Evolutionary conservation across 2,797 vertebrate species (phyloP), one percentile per base, ranked within the genome.

Genomic region (Columba guinea): DNA sequence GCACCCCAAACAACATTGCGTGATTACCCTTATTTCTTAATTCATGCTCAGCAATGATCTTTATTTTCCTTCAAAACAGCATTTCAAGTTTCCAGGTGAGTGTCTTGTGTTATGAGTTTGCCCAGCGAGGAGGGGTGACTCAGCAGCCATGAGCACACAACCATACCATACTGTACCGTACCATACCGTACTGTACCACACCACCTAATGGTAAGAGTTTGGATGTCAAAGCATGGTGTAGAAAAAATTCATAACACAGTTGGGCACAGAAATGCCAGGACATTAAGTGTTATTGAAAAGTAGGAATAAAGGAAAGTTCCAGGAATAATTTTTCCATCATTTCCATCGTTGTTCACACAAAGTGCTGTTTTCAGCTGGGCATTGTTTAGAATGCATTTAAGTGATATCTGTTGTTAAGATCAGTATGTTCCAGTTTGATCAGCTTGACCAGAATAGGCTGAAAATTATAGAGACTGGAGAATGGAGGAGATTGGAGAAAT

Each of bases 81-180:
- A 27, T 64, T 65, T 60, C 20, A 39, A 5, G 34, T 63, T 82
- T 75, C 41, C 13, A 56, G 23, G 30, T 18, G 20, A 75, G n/a
- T 4, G 10, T 35, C 49, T n/a, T 62, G 32, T 20, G 4, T 37
- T 1, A 0, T 55, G 62, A 78, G 32, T 73, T 82, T 63, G 30
- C 53, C 26, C n/a, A 41, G 10, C 0, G 0, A 65, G 44, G 0
- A 65, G 37, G 7, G 34, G 13, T 37, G 44, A 37, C 48, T 76
- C 35, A 77, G 70, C 48, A 85, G 52, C 48, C 58, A 53, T 41
- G 67, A 56, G 84, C 56, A 60, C 14, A 16, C 44, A 46, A 11
- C 65, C 7, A 28, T 24, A 8, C 46, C 44, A 28, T 27, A 15
- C 51, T 27, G 6, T 27, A 32, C 53, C 7, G 5, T 37, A 30